Percentiles rank a stretch among this genome's conserved stretches.
These are phyloP conservation scores for Leptopterna dolabrata DNA, from an alignment of 2,888 invertebrate species.

Conservation along the genomic window DNA sequence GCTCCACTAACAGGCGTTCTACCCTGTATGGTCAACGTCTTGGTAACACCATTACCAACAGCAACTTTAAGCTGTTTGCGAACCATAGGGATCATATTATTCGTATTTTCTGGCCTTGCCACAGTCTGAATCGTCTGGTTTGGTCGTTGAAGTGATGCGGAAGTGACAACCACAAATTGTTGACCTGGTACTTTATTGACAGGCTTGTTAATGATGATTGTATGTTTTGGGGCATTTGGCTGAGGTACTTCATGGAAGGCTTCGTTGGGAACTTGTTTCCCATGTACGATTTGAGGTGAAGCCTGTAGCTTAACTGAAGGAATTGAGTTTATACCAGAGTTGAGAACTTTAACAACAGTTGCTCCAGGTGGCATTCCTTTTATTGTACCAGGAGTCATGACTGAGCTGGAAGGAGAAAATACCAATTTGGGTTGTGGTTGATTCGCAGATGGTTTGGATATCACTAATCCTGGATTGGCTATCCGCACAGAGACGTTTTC, in stretches of 20 bases:
- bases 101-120: neutral
- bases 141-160: neutral
- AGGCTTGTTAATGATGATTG: conserved; percentile 35
- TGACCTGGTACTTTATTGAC: conserved; percentile 21
- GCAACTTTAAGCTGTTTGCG: conserved; percentile 15
- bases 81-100: conserved; percentile 19
- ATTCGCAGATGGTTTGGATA: neutral
- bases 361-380: conserved; percentile 13
- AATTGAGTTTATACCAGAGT: neutral
- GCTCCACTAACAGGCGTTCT: conserved; percentile 3
- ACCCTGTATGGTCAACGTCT: conserved; percentile 43
- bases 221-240: neutral
- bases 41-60: conserved; percentile 49
- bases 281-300: neutral
- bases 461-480: neutral
- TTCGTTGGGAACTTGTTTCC: neutral
- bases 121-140: conserved; percentile 21
- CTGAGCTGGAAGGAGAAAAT: neutral
- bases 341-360: conserved; percentile 32
- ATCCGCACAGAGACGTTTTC: neutral
- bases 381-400: neutral
- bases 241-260: neutral
- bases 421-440: neutral
- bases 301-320: neutral
- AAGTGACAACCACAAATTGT: conserved; percentile 38